phyloP scores from a whole-genome alignment of 2,113 vertebrate genomes.

The Lagopus muta region DNA sequence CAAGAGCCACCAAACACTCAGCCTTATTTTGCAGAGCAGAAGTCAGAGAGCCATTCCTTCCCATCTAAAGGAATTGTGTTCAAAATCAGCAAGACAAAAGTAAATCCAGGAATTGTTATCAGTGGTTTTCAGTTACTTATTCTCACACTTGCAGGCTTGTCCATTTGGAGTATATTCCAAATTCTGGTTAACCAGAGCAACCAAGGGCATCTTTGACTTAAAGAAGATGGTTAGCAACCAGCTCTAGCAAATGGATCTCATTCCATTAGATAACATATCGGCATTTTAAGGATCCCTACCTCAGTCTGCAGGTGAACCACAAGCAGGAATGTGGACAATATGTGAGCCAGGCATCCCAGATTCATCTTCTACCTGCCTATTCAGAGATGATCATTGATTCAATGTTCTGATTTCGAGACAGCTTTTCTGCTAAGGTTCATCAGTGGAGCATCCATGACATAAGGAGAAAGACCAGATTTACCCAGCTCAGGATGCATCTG shows the following conservation, averaged over 20 bases:
- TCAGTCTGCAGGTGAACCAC: neutral
- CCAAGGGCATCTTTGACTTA: neutral
- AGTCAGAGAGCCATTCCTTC: neutral
- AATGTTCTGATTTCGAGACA: neutral
- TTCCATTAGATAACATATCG: neutral
- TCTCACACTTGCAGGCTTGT: neutral
- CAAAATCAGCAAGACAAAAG: neutral
- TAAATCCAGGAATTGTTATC: neutral
- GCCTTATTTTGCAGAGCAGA: neutral
- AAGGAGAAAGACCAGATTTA: neutral
- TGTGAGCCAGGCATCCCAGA: neutral
- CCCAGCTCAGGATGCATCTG: neutral
- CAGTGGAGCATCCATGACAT: rapidly evolving
- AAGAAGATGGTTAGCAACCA: neutral
- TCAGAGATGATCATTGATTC: neutral
- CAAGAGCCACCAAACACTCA: neutral
- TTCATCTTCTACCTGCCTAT: neutral
- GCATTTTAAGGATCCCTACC: neutral
- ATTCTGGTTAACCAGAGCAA: neutral
- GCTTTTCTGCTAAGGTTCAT: neutral
- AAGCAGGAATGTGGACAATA: neutral
- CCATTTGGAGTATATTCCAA: neutral
- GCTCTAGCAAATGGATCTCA: neutral
- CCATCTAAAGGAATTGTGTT: neutral
- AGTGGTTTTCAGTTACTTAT: neutral